Percentiles rank a stretch among this genome's conserved stretches.
phyloP scores from a whole-genome alignment of 1,140 invertebrate species.

The Papilio aristodemus region DNA sequence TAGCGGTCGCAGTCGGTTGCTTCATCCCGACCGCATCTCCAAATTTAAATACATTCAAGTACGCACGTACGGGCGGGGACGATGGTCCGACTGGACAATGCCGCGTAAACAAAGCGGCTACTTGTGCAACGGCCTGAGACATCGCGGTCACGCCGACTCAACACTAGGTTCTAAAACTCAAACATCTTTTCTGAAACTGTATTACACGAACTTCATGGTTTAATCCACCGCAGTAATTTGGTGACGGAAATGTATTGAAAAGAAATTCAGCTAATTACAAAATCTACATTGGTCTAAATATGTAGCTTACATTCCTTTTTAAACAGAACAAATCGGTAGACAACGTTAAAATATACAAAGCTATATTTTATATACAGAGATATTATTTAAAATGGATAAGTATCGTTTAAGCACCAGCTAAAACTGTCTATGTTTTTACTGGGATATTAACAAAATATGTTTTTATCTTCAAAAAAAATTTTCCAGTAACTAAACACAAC shows the following conservation, averaged over 20 bases:
- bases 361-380: too few relatives aligned
- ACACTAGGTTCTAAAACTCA: conserved; percentile 51
- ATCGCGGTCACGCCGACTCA: conserved; percentile 67
- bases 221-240: conserved; percentile 29
- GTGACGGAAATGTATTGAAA: background rate
- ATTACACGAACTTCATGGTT: conserved; percentile 50
- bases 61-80: conserved; percentile 71
- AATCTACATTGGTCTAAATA: background rate
- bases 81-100: conserved; percentile 72
- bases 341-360: background rate
- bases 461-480: too few relatives aligned
- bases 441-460: too few relatives aligned
- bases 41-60: conserved; percentile 81
- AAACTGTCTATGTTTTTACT: too few relatives aligned
- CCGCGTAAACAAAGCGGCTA: conserved; percentile 66
- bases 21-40: conserved; percentile 74
- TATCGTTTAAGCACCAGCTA: too few relatives aligned
- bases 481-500: too few relatives aligned
- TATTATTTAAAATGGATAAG: too few relatives aligned
- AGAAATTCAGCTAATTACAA: conserved; percentile 10
- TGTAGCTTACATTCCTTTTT: background rate
- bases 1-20: conserved; percentile 63
- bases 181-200: conserved; percentile 55
- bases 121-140: conserved; percentile 72
- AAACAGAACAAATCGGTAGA: background rate